These are phyloP conservation scores for Proisotoma minuta DNA, from an alignment of 2,888 invertebrate genomes.

Conservation along the genomic window DNA sequence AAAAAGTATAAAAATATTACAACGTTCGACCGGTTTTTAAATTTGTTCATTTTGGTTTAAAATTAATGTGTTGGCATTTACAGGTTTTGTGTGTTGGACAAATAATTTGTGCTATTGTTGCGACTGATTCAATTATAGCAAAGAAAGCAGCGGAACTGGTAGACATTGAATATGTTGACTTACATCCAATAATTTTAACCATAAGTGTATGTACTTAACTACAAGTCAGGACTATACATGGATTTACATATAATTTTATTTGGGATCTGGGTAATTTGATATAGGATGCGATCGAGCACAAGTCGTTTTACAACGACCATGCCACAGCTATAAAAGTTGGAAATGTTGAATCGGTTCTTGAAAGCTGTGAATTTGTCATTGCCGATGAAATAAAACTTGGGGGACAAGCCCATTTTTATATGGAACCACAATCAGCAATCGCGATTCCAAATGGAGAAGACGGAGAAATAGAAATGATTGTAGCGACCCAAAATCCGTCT, in stretches of 20 bases:
- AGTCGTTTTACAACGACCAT: slow-evolving; percentile 59
- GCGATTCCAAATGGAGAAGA: slow-evolving; percentile 62
- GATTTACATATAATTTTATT: background rate
- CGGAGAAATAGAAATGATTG: slow-evolving; percentile 78
- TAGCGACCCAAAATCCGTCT: slow-evolving; percentile 75
- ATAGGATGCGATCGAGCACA: slow-evolving; percentile 69
- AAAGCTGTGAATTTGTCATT: slow-evolving; percentile 53
- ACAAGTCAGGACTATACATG: background rate
- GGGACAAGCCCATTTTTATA: slow-evolving; percentile 94
- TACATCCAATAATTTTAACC: slow-evolving; percentile 71
- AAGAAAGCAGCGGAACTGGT: slow-evolving; percentile 78
- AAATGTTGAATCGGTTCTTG: slow-evolving; percentile 64
- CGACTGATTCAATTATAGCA: slow-evolving; percentile 70
- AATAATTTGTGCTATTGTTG: slow-evolving; percentile 72
- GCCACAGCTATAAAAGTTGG: slow-evolving; percentile 51
- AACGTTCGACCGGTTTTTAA: too few species aligned
- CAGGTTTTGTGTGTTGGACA: slow-evolving; percentile 72
- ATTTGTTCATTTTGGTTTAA: too few species aligned
- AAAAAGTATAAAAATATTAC: slow-evolving; percentile 24
- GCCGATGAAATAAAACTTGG: slow-evolving; percentile 74
- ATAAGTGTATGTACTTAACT: slow-evolving; percentile 58
- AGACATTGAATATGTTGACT: slow-evolving; percentile 73
- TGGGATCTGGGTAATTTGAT: slow-evolving; percentile 26
- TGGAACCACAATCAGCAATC: slow-evolving; percentile 67
- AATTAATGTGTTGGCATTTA: too few species aligned